These are phyloP conservation scores for Megaceryle torquata DNA, from an alignment of 2,113 vertebrate genomes.

Conservation along the genomic window DNA sequence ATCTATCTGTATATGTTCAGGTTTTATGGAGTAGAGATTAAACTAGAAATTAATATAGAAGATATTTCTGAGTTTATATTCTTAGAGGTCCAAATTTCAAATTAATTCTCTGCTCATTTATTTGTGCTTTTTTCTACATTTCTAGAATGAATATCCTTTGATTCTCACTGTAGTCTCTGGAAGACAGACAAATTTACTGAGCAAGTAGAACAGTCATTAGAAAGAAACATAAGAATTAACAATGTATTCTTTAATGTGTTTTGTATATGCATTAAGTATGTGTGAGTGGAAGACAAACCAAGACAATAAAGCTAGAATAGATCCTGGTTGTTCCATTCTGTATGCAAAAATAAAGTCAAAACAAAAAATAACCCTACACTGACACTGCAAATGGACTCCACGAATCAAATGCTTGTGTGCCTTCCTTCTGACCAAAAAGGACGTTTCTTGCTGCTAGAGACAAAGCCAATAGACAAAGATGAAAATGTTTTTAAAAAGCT, in stretches of 20 bases:
- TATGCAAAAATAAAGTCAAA: neutral
- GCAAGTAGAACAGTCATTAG: neutral
- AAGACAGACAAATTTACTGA: neutral
- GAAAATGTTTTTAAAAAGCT: neutral
- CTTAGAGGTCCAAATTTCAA: neutral
- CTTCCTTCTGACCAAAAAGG: neutral
- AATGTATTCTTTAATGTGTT: neutral
- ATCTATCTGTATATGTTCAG: neutral
- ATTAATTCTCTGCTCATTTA: neutral
- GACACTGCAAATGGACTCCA: neutral
- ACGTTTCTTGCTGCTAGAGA: neutral
- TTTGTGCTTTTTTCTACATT: neutral
- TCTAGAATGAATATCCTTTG: neutral
- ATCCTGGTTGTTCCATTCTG: neutral
- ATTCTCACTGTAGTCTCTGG: neutral
- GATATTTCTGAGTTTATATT: neutral
- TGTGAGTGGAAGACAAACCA: neutral
- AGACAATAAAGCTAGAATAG: neutral
- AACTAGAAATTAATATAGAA: neutral
- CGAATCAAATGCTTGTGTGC: neutral
- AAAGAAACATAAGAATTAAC: neutral
- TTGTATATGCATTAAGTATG: neutral
- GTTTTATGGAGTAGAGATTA: neutral
- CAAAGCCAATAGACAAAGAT: neutral
- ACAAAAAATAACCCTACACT: fast-evolving